Conservation (phyloP, 2,888 invertebrate species). For the Chaitophorus viminalis region DNA sequence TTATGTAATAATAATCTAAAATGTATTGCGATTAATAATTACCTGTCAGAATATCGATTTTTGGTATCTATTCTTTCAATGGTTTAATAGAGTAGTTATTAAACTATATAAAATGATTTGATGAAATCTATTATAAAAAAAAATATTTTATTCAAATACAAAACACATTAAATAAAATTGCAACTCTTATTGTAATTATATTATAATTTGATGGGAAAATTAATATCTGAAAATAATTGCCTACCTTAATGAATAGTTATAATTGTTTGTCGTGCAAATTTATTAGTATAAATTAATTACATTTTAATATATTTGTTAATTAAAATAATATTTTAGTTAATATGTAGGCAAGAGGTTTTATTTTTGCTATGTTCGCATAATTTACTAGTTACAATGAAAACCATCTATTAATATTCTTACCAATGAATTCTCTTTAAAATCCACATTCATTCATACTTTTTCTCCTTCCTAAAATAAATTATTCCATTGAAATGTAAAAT, state of each 20-base stretch:
- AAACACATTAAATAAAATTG: too few relatives aligned
- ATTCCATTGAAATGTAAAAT: constrained; percentile 11
- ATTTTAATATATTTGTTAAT: neutral
- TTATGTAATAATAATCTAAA: neutral
- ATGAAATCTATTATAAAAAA: too few relatives aligned
- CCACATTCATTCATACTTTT: neutral
- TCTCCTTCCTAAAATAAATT: neutral
- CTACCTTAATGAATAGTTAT: neutral
- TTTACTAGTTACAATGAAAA: neutral
- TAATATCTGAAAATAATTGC: neutral
- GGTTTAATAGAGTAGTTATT: too few relatives aligned
- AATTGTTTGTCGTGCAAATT: neutral
- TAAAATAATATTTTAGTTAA: neutral
- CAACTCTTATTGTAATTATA: too few relatives aligned
- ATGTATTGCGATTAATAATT: neutral
- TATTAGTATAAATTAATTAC: neutral
- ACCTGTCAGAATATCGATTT: neutral
- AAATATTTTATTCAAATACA: too few relatives aligned
- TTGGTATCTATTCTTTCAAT: too few relatives aligned
- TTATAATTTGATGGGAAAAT: neutral
- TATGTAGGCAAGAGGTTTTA: too few relatives aligned
- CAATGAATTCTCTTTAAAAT: neutral
- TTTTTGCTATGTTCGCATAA: neutral
- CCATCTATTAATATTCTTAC: neutral
- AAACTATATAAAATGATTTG: too few relatives aligned